Percentiles rank a stretch among this genome's conserved stretches.
phyloP scores from a whole-genome alignment of 2,888 invertebrate species.

The Elaeidobius kamerunicus region DNA sequence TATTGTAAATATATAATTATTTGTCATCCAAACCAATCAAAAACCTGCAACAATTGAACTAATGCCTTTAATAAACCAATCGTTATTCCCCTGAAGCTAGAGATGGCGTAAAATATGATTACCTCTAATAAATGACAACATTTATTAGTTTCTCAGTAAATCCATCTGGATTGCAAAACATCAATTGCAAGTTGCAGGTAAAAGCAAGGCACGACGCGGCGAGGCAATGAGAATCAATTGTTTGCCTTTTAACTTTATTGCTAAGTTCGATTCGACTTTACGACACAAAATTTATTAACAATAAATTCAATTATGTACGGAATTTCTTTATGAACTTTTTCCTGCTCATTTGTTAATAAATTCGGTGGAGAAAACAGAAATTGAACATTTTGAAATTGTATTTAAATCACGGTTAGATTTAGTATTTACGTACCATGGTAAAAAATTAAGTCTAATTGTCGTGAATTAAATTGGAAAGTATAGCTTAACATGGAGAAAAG shows the following conservation, averaged over 20 bases:
- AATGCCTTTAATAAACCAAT: constrained; percentile 1
- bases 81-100: background rate
- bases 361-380: too few relatives aligned
- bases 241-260: background rate
- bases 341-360: too few relatives aligned
- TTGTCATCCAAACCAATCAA: too few relatives aligned
- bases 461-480: background rate
- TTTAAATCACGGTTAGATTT: background rate
- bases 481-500: too few relatives aligned
- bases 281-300: constrained; percentile 12
- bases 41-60: too few relatives aligned
- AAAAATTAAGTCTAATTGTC: background rate
- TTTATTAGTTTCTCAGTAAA: constrained; percentile 8
- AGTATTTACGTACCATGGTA: background rate
- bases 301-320: constrained; percentile 14
- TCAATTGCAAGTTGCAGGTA: too few relatives aligned
- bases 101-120: constrained; percentile 3
- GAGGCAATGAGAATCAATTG: constrained; percentile 16
- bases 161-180: constrained; percentile 9
- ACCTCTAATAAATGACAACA: constrained; percentile 11
- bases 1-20: too few relatives aligned
- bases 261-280: constrained; percentile 13
- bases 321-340: too few relatives aligned
- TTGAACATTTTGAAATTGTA: background rate
- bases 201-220: constrained; percentile 4